These are phyloP conservation scores for Sebastes matsubarae DNA, from an alignment of 2,797 vertebrate species.

Conservation along the genomic window DNA sequence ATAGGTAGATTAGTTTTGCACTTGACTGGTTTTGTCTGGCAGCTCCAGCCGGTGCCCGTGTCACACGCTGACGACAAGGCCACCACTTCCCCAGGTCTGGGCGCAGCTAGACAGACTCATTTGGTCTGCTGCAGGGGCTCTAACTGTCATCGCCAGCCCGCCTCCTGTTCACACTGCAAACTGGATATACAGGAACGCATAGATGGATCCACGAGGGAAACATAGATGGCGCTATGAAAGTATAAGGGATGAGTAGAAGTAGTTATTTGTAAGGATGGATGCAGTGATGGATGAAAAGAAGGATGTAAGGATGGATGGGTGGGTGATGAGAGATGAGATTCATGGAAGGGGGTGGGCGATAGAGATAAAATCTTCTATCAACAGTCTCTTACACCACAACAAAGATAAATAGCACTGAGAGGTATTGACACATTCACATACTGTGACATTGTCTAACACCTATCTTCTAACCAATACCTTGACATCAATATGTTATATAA, in stretches of 20 bases:
- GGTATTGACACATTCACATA: not conserved
- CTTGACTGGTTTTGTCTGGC: slow-evolving; percentile 74
- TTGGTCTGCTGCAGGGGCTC: slow-evolving; percentile 29
- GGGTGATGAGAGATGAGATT: not conserved
- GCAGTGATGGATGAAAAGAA: slow-evolving; percentile 27
- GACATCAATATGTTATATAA: not conserved
- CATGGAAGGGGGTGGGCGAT: not conserved
- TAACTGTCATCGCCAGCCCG: slow-evolving; percentile 15
- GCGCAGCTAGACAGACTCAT: slow-evolving; percentile 46
- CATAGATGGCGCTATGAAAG: not conserved
- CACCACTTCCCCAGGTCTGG: slow-evolving; percentile 46
- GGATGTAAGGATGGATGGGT: slow-evolving; percentile 10
- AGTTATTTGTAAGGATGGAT: not conserved
- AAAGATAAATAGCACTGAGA: not conserved
- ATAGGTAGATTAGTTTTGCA: slow-evolving; percentile 79
- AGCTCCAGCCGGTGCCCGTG: slow-evolving; percentile 41
- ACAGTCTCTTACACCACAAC: not conserved
- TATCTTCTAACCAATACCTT: not conserved
- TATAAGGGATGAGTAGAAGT: not conserved
- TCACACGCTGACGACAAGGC: slow-evolving; percentile 52
- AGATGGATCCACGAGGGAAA: slow-evolving; percentile 10
- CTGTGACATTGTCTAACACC: not conserved
- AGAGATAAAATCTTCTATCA: not conserved
- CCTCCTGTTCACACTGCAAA: slow-evolving; percentile 4
- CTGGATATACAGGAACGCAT: slow-evolving; percentile 13